Percentiles rank a stretch among this genome's conserved stretches.
Conservation (phyloP, 2,888 invertebrate genomes). For the Criorhina ranunculi region DNA sequence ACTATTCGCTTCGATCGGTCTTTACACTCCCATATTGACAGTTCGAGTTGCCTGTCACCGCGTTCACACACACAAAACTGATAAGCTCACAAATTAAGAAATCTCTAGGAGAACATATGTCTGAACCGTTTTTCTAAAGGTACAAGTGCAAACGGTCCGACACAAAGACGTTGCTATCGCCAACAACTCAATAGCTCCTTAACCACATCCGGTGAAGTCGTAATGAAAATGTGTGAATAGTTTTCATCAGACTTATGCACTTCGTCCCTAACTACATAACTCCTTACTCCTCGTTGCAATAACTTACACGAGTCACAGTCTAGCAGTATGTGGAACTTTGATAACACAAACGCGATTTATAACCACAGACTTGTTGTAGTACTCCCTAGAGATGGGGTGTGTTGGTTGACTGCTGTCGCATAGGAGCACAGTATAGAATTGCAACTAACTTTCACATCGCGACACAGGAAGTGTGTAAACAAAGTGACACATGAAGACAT, state of each 20-base stretch:
- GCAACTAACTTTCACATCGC: conserved; percentile 26
- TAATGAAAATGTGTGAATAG: conserved; percentile 29
- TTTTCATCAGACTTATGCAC: conserved; percentile 15
- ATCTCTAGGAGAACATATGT: too few species aligned
- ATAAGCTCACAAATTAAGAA: too few species aligned
- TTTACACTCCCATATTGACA: too few species aligned
- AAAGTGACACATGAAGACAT: conserved; percentile 45
- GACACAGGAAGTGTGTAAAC: conserved; percentile 40
- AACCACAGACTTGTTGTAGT: conserved; percentile 11
- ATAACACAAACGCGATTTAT: conserved; percentile 38
- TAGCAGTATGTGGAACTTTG: conserved; percentile 24
- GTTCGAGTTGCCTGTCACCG: too few species aligned
- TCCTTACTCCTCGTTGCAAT: conserved; percentile 9
- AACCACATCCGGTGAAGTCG: conserved; percentile 24
- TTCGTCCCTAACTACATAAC: background rate
- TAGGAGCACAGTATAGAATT: background rate
- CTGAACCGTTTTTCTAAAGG: too few species aligned
- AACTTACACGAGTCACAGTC: conserved; percentile 39
- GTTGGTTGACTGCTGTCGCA: conserved; percentile 10
- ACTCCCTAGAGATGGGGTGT: background rate
- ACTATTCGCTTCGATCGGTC: too few species aligned
- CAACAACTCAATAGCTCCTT: background rate
- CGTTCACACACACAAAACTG: too few species aligned
- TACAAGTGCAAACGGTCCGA: too few species aligned
- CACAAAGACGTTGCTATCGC: background rate